A percentile compares a stretch with the other conserved stretches of the same genome.
phyloP scores from a whole-genome alignment of 2,888 invertebrate species.

The Allacma fusca region DNA sequence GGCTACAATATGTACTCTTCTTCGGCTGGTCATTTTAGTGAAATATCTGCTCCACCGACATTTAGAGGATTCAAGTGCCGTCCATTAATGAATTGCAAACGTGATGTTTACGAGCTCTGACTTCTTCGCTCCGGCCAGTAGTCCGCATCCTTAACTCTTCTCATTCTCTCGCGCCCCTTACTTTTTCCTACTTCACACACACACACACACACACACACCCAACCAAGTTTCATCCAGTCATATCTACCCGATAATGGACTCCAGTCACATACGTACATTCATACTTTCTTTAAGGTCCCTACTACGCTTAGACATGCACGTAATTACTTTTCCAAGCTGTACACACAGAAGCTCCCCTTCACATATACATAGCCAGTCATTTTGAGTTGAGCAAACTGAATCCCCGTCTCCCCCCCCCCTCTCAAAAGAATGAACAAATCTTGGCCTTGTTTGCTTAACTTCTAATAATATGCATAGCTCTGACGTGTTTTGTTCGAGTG shows the following conservation, averaged over 20 bases:
- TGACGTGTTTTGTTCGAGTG: neutral
- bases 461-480: neutral
- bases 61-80: constrained; percentile 59
- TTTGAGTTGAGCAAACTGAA: too few relatives aligned
- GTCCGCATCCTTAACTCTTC: constrained; percentile 6
- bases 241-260: neutral
- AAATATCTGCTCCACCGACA: constrained; percentile 52
- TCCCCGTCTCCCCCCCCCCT: too few relatives aligned
- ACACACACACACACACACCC: too few relatives aligned
- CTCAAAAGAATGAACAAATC: too few relatives aligned
- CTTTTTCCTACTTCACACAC: neutral
- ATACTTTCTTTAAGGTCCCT: too few relatives aligned
- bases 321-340: too few relatives aligned
- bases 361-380: too few relatives aligned
- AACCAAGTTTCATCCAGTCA: neutral
- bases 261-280: too few relatives aligned
- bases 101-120: constrained; percentile 61
- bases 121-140: constrained; percentile 32
- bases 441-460: neutral
- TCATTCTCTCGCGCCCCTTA: neutral
- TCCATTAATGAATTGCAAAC: constrained; percentile 55
- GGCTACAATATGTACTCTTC: constrained; percentile 72
- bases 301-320: too few relatives aligned
- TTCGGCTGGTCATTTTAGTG: constrained; percentile 54
- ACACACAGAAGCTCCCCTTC: neutral